These are phyloP conservation scores for Scaptomyza hsui DNA, from an alignment of 1,140 invertebrate species.

Conservation along the genomic window DNA sequence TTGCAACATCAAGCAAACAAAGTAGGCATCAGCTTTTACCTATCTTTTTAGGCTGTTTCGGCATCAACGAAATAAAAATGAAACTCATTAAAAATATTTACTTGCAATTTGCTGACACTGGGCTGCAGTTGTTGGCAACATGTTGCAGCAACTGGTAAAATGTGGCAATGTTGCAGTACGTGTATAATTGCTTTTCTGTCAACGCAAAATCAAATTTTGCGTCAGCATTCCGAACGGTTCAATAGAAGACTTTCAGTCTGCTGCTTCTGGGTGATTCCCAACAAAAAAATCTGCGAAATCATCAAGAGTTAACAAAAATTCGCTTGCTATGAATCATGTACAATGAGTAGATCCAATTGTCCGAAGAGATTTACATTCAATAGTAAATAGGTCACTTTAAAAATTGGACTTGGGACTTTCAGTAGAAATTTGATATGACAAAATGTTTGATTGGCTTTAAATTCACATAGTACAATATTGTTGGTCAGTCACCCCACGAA, in stretches of 20 bases:
- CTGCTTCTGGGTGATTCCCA: slow-evolving; percentile 39
- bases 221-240: slow-evolving; percentile 38
- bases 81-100: slow-evolving; percentile 58
- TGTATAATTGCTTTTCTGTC: slow-evolving; percentile 33
- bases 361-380: not conserved
- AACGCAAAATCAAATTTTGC: slow-evolving; percentile 45
- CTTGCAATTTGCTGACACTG: slow-evolving; percentile 39
- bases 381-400: slow-evolving; percentile 5
- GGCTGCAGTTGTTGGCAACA: slow-evolving; percentile 39
- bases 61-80: slow-evolving; percentile 31
- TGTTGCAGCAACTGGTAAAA: slow-evolving; percentile 47
- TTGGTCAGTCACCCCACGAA: slow-evolving; percentile 39
- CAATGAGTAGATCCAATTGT: slow-evolving; percentile 3
- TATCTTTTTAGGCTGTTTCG: slow-evolving; percentile 21
- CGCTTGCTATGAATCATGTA: slow-evolving; percentile 41
- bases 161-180: slow-evolving; percentile 40
- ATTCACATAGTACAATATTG: not conserved
- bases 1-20: slow-evolving; percentile 23
- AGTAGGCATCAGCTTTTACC: slow-evolving; percentile 43
- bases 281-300: slow-evolving; percentile 41
- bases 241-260: slow-evolving; percentile 25
- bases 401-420: not conserved
- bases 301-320: slow-evolving; percentile 34
- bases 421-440: not conserved
- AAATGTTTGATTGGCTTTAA: no score